These are phyloP conservation scores for Petrolisthes manimaculis DNA, from an alignment of 2,888 invertebrate genomes.

Conservation along the genomic window DNA sequence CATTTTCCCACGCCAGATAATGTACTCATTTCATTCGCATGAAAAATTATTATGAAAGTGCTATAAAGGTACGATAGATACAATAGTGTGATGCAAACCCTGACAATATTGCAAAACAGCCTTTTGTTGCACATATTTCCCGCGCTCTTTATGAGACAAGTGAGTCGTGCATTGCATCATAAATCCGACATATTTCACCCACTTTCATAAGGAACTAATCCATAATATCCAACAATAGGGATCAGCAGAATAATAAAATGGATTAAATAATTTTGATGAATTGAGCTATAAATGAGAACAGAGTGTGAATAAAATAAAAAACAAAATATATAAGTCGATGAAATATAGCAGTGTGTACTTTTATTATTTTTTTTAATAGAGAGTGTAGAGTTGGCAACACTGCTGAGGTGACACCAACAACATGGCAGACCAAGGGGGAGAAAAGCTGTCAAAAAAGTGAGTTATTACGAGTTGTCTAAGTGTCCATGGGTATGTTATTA, in stretches of 20 bases:
- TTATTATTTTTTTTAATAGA: too few species aligned
- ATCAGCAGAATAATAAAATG: too few species aligned
- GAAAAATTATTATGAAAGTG: too few species aligned
- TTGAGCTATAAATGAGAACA: too few species aligned
- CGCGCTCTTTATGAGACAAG: conserved; percentile 19
- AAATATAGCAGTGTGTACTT: too few species aligned
- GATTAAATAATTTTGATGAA: too few species aligned
- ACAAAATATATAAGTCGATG: too few species aligned
- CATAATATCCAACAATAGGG: too few species aligned
- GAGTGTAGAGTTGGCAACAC: conserved; percentile 7
- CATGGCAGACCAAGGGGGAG: conserved; percentile 72
- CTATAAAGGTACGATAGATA: too few species aligned
- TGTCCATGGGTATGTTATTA: background rate
- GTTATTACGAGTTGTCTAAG: conserved; percentile 67
- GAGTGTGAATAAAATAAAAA: too few species aligned
- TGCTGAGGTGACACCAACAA: background rate
- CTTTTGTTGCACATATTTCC: background rate
- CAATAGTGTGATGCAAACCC: background rate
- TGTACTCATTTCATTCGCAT: too few species aligned
- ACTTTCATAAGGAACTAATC: background rate
- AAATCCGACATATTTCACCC: background rate
- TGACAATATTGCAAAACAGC: background rate
- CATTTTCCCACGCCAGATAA: too few species aligned
- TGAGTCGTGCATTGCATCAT: conserved; percentile 13
- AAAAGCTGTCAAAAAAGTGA: conserved; percentile 81